These are phyloP conservation scores for Microcebus tavaratra DNA, from an alignment of 2,113 vertebrate species.

Conservation along the genomic window DNA sequence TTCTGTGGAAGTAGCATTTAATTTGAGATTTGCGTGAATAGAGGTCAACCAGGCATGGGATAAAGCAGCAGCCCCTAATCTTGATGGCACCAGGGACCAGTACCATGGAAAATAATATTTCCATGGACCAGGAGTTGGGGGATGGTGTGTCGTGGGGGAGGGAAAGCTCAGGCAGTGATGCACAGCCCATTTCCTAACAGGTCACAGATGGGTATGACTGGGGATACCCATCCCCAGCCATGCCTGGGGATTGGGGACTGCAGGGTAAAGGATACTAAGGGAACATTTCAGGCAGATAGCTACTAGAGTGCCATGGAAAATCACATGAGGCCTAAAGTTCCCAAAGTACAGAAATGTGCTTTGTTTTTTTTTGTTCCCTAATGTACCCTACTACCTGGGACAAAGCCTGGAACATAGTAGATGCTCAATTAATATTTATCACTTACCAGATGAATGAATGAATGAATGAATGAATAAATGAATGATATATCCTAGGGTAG, in stretches of 20 bases:
- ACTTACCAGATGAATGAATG: neutral
- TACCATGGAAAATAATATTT: too few relatives aligned
- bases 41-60: rapidly evolving
- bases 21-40: neutral
- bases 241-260: too few relatives aligned
- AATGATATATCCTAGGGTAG: neutral
- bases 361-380: neutral
- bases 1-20: neutral
- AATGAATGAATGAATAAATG: neutral
- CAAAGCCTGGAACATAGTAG: neutral
- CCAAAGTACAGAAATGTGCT: neutral
- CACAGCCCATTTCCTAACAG: too few relatives aligned
- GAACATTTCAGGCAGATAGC: rapidly evolving
- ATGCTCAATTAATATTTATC: neutral
- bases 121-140: neutral
- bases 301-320: neutral
- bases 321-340: neutral
- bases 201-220: too few relatives aligned
- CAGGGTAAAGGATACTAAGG: neutral
- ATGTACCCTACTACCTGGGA: neutral
- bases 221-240: too few relatives aligned
- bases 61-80: too few relatives aligned
- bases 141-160: too few relatives aligned
- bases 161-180: too few relatives aligned
- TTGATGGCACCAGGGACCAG: too few relatives aligned